Evolutionary conservation across 2,888 invertebrate species (phyloP), one percentile per base, ranked within the genome.

Genomic region (Orchesella flavescens): DNA sequence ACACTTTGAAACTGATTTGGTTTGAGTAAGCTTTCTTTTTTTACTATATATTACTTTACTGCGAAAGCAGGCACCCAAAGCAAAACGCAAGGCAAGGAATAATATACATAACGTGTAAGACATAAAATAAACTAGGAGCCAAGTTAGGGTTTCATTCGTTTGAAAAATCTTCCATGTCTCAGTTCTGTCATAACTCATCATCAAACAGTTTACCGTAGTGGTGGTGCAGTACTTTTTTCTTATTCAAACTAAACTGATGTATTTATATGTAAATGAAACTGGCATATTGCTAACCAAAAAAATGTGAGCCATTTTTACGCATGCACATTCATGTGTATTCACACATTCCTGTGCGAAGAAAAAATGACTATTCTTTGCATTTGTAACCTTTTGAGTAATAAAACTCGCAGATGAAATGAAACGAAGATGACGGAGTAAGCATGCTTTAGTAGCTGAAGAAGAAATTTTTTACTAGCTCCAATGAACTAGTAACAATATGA

Each of bases 121-220:
- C 34, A 23, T 66, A 66, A 66, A 66, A 66, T 66, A 66, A 66
- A 66, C n/a, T 17, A 66, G n/a, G 53, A 34, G 72, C 63, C 53
- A 57, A 44, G 65, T 66, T 24, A 59, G 46, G 17, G 44, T 73
- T 72, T 80, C 49, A 12, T 46, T 72, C 19, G 73, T 68, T 63
- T 73, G 59, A 80, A 80, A 80, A 74, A 74, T 80, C 80, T 66
- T 55, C 55, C 74, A 74, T 66, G 66, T 80, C 43, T 66, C 73
- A 68, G 59, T 73, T 59, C 34, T 80, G 80, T 80, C 80, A 80
- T 80, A 80, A 80, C 80, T 80, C 74, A 73, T 80, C 80, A 74
- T 68, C 79, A 23, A 72, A 65, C 66, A 74, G 74, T 74, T 80
- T 80, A 80, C 72, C 49, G 44, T 57, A 34, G 49, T 49, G 12